Percentiles rank a stretch among this genome's conserved stretches.
Evolutionary conservation across 2,888 invertebrate genomes (phyloP).

Genomic region (Microctonus brassicae): DNA sequence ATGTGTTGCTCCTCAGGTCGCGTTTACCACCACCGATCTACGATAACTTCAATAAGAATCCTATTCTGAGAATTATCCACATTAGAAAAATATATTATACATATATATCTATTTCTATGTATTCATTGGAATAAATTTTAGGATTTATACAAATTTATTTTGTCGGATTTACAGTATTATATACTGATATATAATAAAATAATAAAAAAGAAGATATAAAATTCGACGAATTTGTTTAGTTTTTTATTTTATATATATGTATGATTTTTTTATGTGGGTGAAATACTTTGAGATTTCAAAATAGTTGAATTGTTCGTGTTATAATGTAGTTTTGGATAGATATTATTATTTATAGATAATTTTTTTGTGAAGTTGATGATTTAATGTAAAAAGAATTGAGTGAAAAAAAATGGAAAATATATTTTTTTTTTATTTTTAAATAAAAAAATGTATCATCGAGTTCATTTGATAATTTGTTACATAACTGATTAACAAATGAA

Average conservation of each 20-base stretch:
- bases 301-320: background rate
- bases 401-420: no score
- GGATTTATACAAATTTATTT: no score
- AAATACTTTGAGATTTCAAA: background rate
- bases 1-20: background rate
- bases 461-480: no score
- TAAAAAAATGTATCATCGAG: no score
- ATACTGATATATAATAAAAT: no score
- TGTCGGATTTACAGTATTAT: no score
- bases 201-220: no score
- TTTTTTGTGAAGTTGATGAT: no score
- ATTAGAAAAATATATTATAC: background rate
- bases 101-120: background rate
- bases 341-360: background rate
- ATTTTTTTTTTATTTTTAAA: no score
- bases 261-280: background rate
- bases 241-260: background rate
- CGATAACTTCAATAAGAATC: slow-evolving; percentile 26
- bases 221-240: no score
- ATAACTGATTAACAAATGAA: no score
- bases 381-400: no score
- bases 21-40: slow-evolving; percentile 10
- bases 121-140: background rate
- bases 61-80: slow-evolving; percentile 23
- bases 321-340: background rate